Conservation (phyloP, 2,797 vertebrate species). For the Scolopax bukidnonensis region DNA sequence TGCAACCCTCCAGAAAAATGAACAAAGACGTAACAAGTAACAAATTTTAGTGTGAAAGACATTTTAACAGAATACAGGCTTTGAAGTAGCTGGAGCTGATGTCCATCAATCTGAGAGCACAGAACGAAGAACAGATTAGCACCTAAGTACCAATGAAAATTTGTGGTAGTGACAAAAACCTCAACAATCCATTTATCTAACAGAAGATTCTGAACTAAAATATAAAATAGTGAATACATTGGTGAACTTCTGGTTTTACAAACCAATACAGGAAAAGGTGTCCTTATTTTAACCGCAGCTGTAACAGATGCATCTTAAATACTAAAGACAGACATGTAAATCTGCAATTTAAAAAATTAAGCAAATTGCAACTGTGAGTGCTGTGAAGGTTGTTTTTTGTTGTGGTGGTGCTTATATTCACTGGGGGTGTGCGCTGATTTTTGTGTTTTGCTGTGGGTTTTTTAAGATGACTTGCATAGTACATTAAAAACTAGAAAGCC, state of each 20-base stretch:
- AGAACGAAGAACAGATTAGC: background rate
- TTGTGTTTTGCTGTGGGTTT: background rate
- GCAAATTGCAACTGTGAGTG: background rate
- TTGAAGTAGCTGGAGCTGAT: background rate
- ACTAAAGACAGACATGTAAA: background rate
- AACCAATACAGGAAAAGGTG: background rate
- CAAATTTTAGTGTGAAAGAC: background rate
- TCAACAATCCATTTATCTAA: background rate
- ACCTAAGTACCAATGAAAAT: background rate
- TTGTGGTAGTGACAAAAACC: background rate
- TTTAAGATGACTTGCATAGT: background rate
- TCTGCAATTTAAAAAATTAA: background rate
- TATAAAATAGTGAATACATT: background rate
- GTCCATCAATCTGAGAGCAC: background rate
- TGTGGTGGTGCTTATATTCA: background rate
- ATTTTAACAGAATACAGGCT: background rate
- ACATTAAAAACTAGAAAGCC: background rate
- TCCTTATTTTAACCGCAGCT: background rate
- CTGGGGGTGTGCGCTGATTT: fast-evolving
- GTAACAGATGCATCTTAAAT: background rate
- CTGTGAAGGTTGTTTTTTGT: background rate
- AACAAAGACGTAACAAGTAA: background rate
- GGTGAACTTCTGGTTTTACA: background rate
- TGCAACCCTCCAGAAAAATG: background rate
- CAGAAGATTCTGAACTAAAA: background rate